Evolutionary conservation across 2,888 invertebrate genomes (phyloP), one percentile per base, ranked within the genome.

Genomic region (Pinctada fucata): DNA sequence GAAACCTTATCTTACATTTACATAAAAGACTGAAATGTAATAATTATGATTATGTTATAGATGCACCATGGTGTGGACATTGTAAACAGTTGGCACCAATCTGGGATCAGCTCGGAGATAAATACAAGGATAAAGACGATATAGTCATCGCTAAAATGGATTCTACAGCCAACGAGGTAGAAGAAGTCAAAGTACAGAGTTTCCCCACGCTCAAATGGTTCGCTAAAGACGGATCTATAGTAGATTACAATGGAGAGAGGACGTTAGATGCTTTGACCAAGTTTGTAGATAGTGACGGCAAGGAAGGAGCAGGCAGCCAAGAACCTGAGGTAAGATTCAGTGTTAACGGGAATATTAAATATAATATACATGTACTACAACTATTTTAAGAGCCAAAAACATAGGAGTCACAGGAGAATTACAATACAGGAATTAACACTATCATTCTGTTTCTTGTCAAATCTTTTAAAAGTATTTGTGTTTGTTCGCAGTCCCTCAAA

Each of bases 91-190:
- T 99, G 90, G 97, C 95, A 76, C 99, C 99, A 49, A 98, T 99
- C 93, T 99, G 97, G 94, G 99, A 99, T 82, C 92, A 99, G 94
- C 94, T 99, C 89, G 98, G 95, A 83, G 98, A 99, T 92, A 97
- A 98, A 93, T 99, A 95, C 94, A 95, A 96, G 93, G 96, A 96
- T 90, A 93, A 91, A 83, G 91, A 95, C 87, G 95, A 95, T 84
- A 94, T 99, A 82, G 95, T 99, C 73, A 96, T 99, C 92, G 99
- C 99, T 89, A 99, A 99, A 94, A 99, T 99, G 95, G 99, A 99
- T 94, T 96, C 99, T 82, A 99, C 99, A 78, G 96, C 95, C 91
- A 99, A 99, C 93, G 99, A 99, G 94, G 94, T 99, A 87, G 98
- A 98, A 91, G 97, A 97, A 94, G 96, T 98, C 78, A 98, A 97